These are phyloP conservation scores for Cybosia mesomella DNA, from an alignment of 2,888 invertebrate genomes.

Conservation along the genomic window DNA sequence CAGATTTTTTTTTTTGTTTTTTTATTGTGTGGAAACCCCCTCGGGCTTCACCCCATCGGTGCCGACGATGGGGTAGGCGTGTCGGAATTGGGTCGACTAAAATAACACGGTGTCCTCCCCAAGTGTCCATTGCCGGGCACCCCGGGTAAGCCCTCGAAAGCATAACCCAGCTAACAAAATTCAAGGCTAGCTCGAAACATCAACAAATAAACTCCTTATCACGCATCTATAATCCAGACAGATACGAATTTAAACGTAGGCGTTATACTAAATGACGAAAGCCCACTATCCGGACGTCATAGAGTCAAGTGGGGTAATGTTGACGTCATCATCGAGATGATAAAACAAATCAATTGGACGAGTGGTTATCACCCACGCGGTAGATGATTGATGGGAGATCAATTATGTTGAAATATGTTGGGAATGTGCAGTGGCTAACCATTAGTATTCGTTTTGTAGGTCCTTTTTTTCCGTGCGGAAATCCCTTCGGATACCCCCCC, in stretches of 20 bases:
- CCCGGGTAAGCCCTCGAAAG: too few relatives aligned
- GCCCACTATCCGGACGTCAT: constrained; percentile 36
- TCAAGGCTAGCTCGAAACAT: too few relatives aligned
- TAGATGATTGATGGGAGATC: constrained; percentile 19
- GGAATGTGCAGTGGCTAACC: neutral
- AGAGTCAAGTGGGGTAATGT: constrained; percentile 36
- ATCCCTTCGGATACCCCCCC: too few relatives aligned
- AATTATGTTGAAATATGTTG: constrained; percentile 7
- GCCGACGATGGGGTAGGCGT: too few relatives aligned
- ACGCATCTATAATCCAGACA: constrained; percentile 13
- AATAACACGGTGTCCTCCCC: too few relatives aligned
- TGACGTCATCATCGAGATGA: constrained; percentile 37
- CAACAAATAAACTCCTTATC: constrained; percentile 3
- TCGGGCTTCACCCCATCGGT: too few relatives aligned
- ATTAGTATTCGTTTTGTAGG: constrained; percentile 6
- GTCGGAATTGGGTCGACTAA: too few relatives aligned
- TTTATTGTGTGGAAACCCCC: too few relatives aligned
- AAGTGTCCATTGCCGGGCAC: too few relatives aligned
- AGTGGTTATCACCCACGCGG: constrained; percentile 42
- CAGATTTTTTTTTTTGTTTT: too few relatives aligned
- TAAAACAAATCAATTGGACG: constrained; percentile 41
- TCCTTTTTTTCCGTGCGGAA: too few relatives aligned
- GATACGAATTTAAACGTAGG: constrained; percentile 26
- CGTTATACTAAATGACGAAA: constrained; percentile 41
- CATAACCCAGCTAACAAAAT: too few relatives aligned